Evolutionary conservation across 2,888 invertebrate species (phyloP).

Genomic region (Nephrocerus scutellatus): DNA sequence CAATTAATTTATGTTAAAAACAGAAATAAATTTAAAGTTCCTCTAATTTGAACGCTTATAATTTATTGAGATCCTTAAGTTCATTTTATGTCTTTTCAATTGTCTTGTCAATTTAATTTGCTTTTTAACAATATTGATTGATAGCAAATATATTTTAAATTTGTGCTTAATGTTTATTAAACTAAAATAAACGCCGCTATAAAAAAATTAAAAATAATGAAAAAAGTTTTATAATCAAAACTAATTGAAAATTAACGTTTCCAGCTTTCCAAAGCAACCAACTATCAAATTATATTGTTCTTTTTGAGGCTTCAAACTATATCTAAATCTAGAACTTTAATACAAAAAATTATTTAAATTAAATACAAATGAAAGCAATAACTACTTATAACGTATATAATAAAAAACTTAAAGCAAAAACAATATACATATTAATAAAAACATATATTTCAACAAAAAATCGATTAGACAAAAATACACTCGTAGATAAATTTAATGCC

Average conservation of each 20-base stretch:
- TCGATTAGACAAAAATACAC: slow-evolving; percentile 7
- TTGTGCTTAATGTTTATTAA: slow-evolving; percentile 2
- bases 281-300: neutral
- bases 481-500: slow-evolving; percentile 13
- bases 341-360: neutral
- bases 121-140: too few species aligned
- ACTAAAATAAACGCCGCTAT: neutral
- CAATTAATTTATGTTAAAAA: neutral
- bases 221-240: neutral
- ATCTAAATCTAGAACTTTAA: slow-evolving; percentile 7
- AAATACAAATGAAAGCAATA: slow-evolving; percentile 11
- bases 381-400: slow-evolving; percentile 14
- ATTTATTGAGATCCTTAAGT: too few species aligned
- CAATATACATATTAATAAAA: slow-evolving; percentile 7
- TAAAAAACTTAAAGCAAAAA: slow-evolving; percentile 10
- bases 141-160: neutral
- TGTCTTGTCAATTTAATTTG: too few species aligned
- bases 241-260: neutral
- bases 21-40: neutral
- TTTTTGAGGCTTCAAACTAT: too few species aligned
- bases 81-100: too few species aligned
- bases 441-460: slow-evolving; percentile 1
- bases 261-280: too few species aligned
- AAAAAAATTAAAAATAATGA: neutral
- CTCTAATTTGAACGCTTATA: too few species aligned